phyloP scores from a whole-genome alignment of 2,888 invertebrate genomes.

The Myopa testacea region DNA sequence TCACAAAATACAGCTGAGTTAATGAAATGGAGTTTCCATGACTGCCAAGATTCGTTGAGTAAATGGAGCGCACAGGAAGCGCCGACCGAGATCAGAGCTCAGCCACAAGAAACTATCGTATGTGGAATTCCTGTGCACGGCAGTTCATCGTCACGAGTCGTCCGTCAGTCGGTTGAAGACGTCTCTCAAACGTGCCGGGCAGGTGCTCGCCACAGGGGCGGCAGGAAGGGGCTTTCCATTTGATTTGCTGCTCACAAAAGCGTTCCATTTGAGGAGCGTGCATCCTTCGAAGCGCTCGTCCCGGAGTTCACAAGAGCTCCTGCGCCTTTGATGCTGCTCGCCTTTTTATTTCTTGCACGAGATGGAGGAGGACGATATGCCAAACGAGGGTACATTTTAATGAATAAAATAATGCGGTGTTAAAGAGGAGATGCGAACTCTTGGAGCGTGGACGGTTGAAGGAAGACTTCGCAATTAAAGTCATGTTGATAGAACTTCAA shows the following conservation, averaged over 20 bases:
- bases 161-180: no score
- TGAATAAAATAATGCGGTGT: constrained; percentile 18
- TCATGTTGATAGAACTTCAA: no score
- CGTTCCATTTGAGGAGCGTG: background rate
- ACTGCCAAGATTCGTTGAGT: no score
- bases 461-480: no score
- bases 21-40: no score
- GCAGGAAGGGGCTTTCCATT: constrained; percentile 9
- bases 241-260: constrained; percentile 2
- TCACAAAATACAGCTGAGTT: no score
- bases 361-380: background rate
- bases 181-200: background rate
- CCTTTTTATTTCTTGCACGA: background rate
- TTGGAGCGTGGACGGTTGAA: background rate
- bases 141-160: no score
- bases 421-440: background rate
- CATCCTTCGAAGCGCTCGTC: background rate
- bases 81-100: no score
- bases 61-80: no score
- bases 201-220: background rate
- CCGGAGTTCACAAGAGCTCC: background rate
- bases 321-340: background rate
- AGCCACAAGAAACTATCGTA: no score
- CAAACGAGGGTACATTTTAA: constrained; percentile 9
- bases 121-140: no score